A percentile compares a stretch with the other conserved stretches of the same genome.
Conservation (phyloP, 2,888 invertebrate genomes). For the Rhagium mordax region DNA sequence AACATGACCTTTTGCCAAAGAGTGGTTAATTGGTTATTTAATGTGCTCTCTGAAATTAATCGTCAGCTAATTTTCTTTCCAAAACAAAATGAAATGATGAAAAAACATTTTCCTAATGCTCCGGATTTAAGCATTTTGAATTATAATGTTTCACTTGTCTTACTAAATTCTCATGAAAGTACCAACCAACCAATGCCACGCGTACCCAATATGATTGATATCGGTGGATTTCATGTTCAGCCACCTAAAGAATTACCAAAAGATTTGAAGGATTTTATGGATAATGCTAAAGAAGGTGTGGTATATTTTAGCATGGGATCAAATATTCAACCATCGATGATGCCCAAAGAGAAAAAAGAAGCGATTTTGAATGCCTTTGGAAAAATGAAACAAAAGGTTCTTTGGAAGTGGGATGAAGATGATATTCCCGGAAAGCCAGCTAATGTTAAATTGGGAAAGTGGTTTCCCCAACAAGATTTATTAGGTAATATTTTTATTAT, state of each 20-base stretch:
- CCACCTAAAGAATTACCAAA: constrained; percentile 54
- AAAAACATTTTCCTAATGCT: constrained; percentile 51
- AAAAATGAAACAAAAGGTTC: too few species aligned
- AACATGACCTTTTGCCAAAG: constrained; percentile 73
- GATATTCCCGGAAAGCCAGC: constrained; percentile 72
- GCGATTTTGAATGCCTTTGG: too few species aligned
- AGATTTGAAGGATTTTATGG: constrained; percentile 51
- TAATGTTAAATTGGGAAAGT: constrained; percentile 75
- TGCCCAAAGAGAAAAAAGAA: constrained; percentile 71
- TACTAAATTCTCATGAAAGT: constrained; percentile 70
- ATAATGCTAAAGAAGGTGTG: constrained; percentile 60
- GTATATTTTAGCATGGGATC: constrained; percentile 77
- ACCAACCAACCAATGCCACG: constrained; percentile 71
- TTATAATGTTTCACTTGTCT: constrained; percentile 56
- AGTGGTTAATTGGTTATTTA: constrained; percentile 70
- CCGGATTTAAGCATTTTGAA: constrained; percentile 43
- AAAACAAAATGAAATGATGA: constrained; percentile 50
- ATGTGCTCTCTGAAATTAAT: constrained; percentile 40
- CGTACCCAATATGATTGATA: constrained; percentile 73
- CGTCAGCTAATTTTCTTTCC: constrained; percentile 46
- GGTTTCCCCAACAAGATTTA: constrained; percentile 76
- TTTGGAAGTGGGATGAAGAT: too few species aligned
- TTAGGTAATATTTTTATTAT: constrained; percentile 58
- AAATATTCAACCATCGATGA: constrained; percentile 72
- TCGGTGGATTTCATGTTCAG: constrained; percentile 72